Percentiles rank a stretch among this genome's conserved stretches.
Evolutionary conservation across 2,888 invertebrate species (phyloP).

Genomic region (Drosophila buzzatii): DNA sequence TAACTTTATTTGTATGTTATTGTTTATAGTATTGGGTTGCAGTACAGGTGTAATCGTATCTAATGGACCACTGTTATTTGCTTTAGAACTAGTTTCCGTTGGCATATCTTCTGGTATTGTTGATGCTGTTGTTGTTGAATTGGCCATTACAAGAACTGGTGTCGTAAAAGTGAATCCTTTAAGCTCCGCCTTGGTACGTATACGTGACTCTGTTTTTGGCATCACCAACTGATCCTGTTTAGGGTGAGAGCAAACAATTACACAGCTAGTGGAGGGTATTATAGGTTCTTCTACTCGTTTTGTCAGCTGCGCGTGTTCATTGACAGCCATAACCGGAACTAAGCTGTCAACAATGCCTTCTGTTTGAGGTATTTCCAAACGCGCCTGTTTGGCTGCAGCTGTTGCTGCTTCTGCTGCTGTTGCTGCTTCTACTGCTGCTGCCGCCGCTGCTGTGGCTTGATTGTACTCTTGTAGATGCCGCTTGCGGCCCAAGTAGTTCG

Average conservation of each 20-base stretch:
- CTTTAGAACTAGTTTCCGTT: not conserved
- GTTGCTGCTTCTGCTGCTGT: slow-evolving; percentile 35
- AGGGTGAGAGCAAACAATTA: slow-evolving; percentile 24
- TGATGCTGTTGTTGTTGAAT: slow-evolving; percentile 36
- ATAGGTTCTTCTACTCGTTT: slow-evolving; percentile 32
- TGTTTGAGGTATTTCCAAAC: slow-evolving; percentile 34
- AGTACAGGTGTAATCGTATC: slow-evolving; percentile 31
- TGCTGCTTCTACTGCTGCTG: slow-evolving; percentile 54
- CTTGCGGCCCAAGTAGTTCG: slow-evolving; percentile 79
- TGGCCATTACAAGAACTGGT: slow-evolving; percentile 52
- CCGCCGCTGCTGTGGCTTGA: slow-evolving; percentile 50
- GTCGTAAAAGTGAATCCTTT: slow-evolving; percentile 87
- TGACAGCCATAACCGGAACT: slow-evolving; percentile 72
- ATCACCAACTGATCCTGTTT: slow-evolving; percentile 24
- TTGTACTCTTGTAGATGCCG: slow-evolving; percentile 81
- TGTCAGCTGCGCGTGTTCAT: slow-evolving; percentile 63
- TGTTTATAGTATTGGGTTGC: slow-evolving; percentile 40
- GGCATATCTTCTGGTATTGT: not conserved
- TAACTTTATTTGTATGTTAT: slow-evolving; percentile 67
- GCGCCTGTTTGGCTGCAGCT: slow-evolving; percentile 58
- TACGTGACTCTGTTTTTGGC: slow-evolving; percentile 85
- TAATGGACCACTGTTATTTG: not conserved
- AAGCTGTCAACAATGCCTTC: slow-evolving; percentile 6
- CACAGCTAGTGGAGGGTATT: not conserved
- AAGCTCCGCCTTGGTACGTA: slow-evolving; percentile 94